Evolutionary conservation across 2,113 vertebrate species (phyloP), one percentile per base, ranked within the genome.

Genomic region (Trogon surrucura): DNA sequence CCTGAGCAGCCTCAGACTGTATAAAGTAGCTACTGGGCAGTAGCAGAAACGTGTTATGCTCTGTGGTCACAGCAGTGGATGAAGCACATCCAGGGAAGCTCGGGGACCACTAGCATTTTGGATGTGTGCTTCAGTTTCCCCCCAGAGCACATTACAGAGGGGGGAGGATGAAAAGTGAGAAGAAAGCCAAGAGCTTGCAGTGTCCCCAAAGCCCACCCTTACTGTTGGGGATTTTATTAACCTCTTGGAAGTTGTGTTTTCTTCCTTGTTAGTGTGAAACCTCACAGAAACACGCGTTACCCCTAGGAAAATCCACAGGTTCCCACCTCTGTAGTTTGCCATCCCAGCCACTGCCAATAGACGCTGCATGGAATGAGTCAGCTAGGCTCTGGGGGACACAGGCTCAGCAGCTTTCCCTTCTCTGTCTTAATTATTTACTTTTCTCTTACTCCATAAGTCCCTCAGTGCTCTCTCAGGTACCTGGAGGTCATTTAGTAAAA

Each of bases 1-100:
- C 44, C n/a, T 64, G 53, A 9, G 57, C 51, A 93, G 54, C 26
- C 57, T 74, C 44, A 48, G 73, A 26, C 16, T 41, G 11, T 41
- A 41, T 41, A 41, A 41, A 41, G 15, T 34, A 51, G 23, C 25
- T 57, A 29, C 56, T 7, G 7, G 21, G 38, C 51, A 88, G 65
- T 14, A 32, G 34, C 22, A 79, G 74, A 61, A 79, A 36, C n/a
- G 15, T 2, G 1, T 19, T 1, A 0, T 2, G 5, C 27, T 47
- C 47, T 18, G 30, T 67, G 51, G 6, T 70, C 41, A 50, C 78
- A 53, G 58, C 26, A 41, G 30, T 8, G 41, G 30, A 78, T 22
- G 7, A 4, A 44, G 44, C 70, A 56, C 19, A 3, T 41, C 51
- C 48, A 9, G 30, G 47, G 54, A 44, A 50, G 67, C 20, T 73